phyloP scores from a whole-genome alignment of 2,113 vertebrate genomes.

The Myrmophylax atrothorax region DNA sequence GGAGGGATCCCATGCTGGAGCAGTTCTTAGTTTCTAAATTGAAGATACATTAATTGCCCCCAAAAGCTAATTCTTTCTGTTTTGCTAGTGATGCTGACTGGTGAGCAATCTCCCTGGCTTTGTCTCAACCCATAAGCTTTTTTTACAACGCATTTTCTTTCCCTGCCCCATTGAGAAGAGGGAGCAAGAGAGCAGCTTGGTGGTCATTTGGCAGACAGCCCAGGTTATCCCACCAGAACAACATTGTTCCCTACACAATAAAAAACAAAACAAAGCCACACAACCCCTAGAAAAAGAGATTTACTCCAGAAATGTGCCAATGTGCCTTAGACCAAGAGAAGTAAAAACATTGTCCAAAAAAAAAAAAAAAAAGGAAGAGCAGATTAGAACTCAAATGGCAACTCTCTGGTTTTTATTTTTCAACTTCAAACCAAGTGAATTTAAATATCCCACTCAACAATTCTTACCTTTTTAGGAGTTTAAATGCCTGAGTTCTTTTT shows the following conservation, averaged over 20 bases:
- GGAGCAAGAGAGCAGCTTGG: neutral
- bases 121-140: neutral
- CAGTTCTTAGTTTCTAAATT: neutral
- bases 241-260: neutral
- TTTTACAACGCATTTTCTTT: neutral
- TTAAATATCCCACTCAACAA: neutral
- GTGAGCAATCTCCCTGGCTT: neutral
- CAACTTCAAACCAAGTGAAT: neutral
- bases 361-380: neutral
- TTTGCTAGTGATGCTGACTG: neutral
- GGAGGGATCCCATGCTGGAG: neutral
- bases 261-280: neutral
- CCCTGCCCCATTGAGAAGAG: neutral
- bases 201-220: neutral
- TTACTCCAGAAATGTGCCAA: neutral
- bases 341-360: neutral
- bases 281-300: neutral
- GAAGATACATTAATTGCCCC: neutral
- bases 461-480: neutral
- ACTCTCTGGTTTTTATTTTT: neutral
- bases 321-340: neutral
- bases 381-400: neutral
- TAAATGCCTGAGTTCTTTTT: neutral
- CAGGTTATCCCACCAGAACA: neutral
- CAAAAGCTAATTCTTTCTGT: fast-evolving